phyloP scores from a whole-genome alignment of 2,797 vertebrate species.

The Hirundo rustica region DNA sequence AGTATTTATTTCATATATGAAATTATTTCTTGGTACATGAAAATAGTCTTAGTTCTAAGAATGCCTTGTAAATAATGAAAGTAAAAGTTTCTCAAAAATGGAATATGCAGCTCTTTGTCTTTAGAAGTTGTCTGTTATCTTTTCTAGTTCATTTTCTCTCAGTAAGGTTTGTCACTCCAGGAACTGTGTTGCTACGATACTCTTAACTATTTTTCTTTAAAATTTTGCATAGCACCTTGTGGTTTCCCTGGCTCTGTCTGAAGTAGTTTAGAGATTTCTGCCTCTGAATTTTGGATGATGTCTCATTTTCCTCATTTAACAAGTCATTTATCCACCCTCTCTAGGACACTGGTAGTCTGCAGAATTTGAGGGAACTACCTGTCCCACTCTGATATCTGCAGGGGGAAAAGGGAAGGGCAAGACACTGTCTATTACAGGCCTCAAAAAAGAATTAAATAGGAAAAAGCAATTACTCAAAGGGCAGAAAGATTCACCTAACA shows the following conservation, averaged over 20 bases:
- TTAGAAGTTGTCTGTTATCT: background rate
- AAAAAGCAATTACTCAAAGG: background rate
- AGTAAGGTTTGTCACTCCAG: background rate
- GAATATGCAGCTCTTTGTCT: background rate
- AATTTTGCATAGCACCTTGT: background rate
- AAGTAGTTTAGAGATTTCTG: background rate
- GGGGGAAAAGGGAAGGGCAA: background rate
- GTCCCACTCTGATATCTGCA: background rate
- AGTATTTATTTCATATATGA: background rate
- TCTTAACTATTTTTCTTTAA: background rate
- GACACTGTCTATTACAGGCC: background rate
- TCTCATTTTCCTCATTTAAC: background rate
- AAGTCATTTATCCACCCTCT: fast-evolving
- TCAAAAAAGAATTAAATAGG: background rate
- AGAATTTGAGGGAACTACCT: background rate
- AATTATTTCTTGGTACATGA: background rate
- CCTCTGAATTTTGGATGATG: background rate
- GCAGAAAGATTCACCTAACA: background rate
- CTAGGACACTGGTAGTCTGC: background rate
- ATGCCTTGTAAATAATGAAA: background rate
- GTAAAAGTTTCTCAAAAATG: background rate
- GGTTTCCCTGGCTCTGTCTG: background rate
- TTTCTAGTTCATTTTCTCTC: background rate
- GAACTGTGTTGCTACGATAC: background rate
- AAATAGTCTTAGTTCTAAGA: background rate